These are phyloP conservation scores for Teleogryllus oceanicus DNA, from an alignment of 2,888 invertebrate species.

Conservation along the genomic window DNA sequence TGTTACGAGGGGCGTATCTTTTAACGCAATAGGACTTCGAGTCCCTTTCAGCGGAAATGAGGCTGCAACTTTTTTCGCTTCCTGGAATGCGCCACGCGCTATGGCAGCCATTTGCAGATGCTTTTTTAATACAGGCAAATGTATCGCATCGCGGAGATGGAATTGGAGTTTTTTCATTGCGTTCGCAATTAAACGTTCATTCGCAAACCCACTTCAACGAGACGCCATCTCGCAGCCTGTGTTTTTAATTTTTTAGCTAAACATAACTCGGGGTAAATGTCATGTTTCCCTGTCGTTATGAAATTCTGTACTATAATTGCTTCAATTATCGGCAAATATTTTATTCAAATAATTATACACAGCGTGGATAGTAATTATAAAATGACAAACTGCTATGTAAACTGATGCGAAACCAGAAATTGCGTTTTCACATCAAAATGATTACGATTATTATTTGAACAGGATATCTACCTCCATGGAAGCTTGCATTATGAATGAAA, in stretches of 20 bases:
- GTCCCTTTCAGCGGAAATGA: no score
- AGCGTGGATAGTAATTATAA: constrained; percentile 6
- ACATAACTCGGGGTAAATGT: neutral
- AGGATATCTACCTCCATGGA: neutral
- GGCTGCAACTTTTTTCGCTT: no score
- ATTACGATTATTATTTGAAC: constrained; percentile 18
- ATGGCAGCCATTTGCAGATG: neutral
- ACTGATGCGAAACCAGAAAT: neutral
- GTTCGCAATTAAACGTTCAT: constrained; percentile 18
- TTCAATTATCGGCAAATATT: constrained; percentile 18
- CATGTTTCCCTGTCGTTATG: constrained; percentile 18
- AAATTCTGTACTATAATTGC: constrained; percentile 1
- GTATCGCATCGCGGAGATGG: neutral
- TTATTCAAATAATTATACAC: constrained; percentile 7
- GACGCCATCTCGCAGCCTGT: neutral
- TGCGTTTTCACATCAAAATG: constrained; percentile 9
- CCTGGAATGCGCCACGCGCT: no score
- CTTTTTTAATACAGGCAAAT: neutral
- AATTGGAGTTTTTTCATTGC: neutral
- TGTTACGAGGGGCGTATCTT: no score
- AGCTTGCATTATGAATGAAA: constrained; percentile 10
- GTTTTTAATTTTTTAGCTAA: neutral
- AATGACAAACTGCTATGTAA: constrained; percentile 6
- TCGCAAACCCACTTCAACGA: constrained; percentile 18
- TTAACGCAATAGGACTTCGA: no score